These are phyloP conservation scores for Acanthosepion pharaonis DNA, from an alignment of 2,888 invertebrate species.

Conservation along the genomic window DNA sequence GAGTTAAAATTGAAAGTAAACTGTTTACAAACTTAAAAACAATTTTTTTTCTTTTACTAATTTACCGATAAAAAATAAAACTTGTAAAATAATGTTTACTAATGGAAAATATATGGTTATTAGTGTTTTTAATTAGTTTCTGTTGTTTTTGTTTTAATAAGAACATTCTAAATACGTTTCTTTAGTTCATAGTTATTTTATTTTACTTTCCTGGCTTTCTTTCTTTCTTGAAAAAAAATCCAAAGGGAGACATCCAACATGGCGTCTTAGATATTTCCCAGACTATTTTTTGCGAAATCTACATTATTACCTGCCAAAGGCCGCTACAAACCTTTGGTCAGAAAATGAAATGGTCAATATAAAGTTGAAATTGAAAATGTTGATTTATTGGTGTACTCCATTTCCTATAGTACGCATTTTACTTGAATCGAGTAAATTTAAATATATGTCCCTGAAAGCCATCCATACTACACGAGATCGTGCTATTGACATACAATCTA, in stretches of 20 bases:
- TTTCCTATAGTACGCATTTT: neutral
- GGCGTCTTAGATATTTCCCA: neutral
- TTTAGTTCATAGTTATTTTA: neutral
- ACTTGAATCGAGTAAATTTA: neutral
- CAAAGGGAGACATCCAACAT: constrained; percentile 36
- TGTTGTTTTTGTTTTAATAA: neutral
- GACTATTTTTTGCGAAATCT: neutral
- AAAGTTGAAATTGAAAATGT: neutral
- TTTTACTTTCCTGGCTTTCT: neutral
- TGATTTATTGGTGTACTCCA: neutral
- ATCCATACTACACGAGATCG: neutral
- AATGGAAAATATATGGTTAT: neutral
- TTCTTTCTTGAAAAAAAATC: neutral
- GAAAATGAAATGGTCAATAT: neutral
- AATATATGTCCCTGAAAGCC: constrained; percentile 22
- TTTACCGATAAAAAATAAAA: neutral
- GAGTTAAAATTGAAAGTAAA: constrained; percentile 23
- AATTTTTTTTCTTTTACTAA: neutral
- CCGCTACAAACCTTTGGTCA: neutral
- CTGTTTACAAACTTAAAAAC: constrained; percentile 1
- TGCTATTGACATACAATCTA: neutral
- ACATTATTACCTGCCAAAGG: neutral
- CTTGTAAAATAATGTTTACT: neutral
- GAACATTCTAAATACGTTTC: neutral
- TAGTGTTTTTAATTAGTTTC: neutral